phyloP scores from a whole-genome alignment of 2,888 invertebrate genomes.

The Micoletzkya japonica region DNA sequence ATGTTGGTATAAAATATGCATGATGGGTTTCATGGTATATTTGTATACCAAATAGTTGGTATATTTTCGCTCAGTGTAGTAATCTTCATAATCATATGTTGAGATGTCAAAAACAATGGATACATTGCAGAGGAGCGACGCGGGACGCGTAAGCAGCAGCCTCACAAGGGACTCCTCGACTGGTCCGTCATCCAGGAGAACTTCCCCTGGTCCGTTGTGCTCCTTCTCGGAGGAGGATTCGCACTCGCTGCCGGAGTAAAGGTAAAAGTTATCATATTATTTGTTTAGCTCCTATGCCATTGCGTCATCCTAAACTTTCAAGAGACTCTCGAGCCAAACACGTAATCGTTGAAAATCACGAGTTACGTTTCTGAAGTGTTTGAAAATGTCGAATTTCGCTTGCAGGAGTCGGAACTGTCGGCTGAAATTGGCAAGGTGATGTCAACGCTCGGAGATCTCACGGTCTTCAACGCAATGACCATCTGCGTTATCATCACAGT shows the following conservation, averaged over 20 bases:
- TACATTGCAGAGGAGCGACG: too few relatives aligned
- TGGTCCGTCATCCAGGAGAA: slow-evolving; percentile 32
- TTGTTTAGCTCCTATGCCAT: background rate
- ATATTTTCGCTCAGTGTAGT: too few relatives aligned
- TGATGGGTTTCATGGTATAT: too few relatives aligned
- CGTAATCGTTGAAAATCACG: background rate
- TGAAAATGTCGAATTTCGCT: too few relatives aligned
- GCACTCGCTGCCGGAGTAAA: slow-evolving; percentile 57
- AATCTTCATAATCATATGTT: too few relatives aligned
- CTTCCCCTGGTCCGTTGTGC: slow-evolving; percentile 58
- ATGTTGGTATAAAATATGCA: too few relatives aligned
- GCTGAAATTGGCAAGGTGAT: slow-evolving; percentile 77
- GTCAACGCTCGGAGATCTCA: slow-evolving; percentile 73
- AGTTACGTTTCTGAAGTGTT: background rate
- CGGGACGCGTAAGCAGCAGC: too few relatives aligned
- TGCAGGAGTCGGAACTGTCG: slow-evolving; percentile 75
- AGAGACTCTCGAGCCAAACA: background rate
- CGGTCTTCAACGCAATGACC: slow-evolving; percentile 74
- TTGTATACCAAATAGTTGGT: too few relatives aligned
- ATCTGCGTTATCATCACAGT: slow-evolving; percentile 80
- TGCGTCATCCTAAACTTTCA: background rate
- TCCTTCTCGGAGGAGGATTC: slow-evolving; percentile 60
- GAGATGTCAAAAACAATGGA: too few relatives aligned
- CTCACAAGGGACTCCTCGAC: slow-evolving; percentile 16
- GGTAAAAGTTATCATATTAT: slow-evolving; percentile 24